Conservation (phyloP, 2,113 vertebrate genomes). For the Grantiella picta region DNA sequence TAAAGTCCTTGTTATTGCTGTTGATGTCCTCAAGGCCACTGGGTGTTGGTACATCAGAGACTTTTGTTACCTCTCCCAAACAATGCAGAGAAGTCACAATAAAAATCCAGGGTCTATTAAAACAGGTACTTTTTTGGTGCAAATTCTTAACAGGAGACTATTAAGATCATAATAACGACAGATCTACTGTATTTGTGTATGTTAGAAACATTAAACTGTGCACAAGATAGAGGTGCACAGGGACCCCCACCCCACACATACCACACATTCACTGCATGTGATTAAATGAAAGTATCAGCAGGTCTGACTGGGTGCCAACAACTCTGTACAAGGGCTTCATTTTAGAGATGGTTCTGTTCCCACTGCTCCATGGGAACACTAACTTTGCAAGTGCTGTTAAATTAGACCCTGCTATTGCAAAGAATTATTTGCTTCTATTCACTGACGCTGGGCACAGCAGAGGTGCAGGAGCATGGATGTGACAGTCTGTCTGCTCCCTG, state of each 20-base stretch:
- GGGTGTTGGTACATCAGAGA: neutral
- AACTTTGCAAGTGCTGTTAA: neutral
- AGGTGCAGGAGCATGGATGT: neutral
- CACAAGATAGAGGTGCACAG: neutral
- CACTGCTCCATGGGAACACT: neutral
- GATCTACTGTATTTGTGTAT: neutral
- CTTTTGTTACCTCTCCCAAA: neutral
- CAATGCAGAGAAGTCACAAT: neutral
- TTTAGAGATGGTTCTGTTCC: neutral
- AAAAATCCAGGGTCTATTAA: neutral
- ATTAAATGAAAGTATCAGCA: neutral
- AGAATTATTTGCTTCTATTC: neutral
- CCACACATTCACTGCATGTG: neutral
- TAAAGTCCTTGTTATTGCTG: neutral
- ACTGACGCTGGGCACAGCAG: neutral
- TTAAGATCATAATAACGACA: neutral
- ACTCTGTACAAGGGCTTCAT: neutral
- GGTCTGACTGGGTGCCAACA: neutral
- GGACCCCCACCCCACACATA: neutral
- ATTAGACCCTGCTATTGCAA: neutral
- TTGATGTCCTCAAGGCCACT: neutral
- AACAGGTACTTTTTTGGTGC: neutral
- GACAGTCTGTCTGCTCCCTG: neutral
- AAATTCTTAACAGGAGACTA: neutral
- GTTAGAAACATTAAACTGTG: neutral